These are phyloP conservation scores for Lampris incognitus DNA, from an alignment of 2,113 vertebrate species.

Conservation along the genomic window DNA sequence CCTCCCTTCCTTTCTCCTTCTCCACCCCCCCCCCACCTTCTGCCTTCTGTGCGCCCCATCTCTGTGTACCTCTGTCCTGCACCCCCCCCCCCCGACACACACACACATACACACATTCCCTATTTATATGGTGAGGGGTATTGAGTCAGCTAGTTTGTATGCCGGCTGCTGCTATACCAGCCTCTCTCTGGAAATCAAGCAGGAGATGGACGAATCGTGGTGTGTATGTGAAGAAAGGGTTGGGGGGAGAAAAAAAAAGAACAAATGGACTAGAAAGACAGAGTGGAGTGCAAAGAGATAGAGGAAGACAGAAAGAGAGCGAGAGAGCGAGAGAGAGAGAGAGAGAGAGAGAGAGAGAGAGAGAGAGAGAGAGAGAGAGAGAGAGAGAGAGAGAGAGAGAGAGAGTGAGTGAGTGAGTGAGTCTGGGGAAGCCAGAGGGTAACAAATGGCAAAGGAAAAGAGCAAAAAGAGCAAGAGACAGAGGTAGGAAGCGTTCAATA, in stretches of 20 bases:
- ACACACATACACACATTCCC: not conserved
- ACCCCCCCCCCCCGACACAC: conserved; percentile 31
- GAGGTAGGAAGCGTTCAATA: conserved; percentile 34
- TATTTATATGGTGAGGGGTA: conserved; percentile 27
- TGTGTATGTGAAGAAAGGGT: conserved; percentile 27
- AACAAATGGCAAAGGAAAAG: conserved; percentile 29
- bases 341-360: conserved; percentile 42
- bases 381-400: conserved; percentile 44
- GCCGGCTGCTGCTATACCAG: conserved; percentile 62
- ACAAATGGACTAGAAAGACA: not conserved
- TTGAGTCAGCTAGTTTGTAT: conserved; percentile 79
- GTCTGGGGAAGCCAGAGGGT: conserved; percentile 48
- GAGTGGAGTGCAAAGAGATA: not conserved
- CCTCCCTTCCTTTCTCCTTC: not conserved
- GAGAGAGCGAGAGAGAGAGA: conserved; percentile 1
- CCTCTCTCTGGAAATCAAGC: conserved; percentile 69
- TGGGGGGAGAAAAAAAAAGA: not conserved
- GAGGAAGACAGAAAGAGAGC: not conserved
- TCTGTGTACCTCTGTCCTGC: not conserved
- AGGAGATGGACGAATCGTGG: conserved; percentile 44
- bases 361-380: conserved; percentile 14
- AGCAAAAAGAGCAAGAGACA: conserved; percentile 48
- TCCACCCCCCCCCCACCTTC: not conserved
- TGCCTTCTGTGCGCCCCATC: too few relatives aligned
- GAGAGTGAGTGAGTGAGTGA: conserved; percentile 40